Evolutionary conservation across 2,113 vertebrate species (phyloP).

Genomic region (Corapipo altera): DNA sequence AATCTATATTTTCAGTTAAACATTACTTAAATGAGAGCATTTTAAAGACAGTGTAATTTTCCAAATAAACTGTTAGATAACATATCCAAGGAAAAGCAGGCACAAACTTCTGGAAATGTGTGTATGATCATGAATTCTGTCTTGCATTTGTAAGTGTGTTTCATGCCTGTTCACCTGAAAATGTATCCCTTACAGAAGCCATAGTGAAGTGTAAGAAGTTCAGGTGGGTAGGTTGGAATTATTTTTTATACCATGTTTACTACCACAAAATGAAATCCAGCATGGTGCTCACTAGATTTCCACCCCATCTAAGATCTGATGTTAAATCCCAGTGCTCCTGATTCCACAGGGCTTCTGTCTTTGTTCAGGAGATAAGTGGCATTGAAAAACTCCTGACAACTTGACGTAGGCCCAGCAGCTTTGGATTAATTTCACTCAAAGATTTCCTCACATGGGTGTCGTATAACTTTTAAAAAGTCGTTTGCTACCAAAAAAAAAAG

Average conservation of each 20-base stretch:
- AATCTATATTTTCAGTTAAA: background rate
- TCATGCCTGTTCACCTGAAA: background rate
- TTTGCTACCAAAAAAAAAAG: background rate
- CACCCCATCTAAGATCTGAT: background rate
- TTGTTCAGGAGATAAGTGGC: constrained; percentile 4
- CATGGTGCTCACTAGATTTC: background rate
- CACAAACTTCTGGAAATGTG: background rate
- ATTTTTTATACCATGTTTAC: background rate
- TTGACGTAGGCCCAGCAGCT: background rate
- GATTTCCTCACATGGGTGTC: background rate
- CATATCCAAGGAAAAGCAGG: background rate
- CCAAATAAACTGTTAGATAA: background rate
- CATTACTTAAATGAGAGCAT: background rate
- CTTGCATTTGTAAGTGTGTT: background rate
- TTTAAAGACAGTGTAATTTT: background rate
- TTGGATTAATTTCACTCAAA: constrained; percentile 26
- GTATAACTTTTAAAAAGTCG: background rate
- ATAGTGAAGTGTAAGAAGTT: background rate
- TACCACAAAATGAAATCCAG: background rate
- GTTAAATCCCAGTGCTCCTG: background rate
- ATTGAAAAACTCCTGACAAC: background rate
- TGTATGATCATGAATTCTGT: background rate
- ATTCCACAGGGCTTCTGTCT: background rate
- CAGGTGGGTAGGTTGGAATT: background rate
- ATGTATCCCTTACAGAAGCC: background rate